A percentile compares a stretch with the other conserved stretches of the same genome.
phyloP scores from a whole-genome alignment of 2,113 vertebrate genomes.

The Rhinoderma darwinii region DNA sequence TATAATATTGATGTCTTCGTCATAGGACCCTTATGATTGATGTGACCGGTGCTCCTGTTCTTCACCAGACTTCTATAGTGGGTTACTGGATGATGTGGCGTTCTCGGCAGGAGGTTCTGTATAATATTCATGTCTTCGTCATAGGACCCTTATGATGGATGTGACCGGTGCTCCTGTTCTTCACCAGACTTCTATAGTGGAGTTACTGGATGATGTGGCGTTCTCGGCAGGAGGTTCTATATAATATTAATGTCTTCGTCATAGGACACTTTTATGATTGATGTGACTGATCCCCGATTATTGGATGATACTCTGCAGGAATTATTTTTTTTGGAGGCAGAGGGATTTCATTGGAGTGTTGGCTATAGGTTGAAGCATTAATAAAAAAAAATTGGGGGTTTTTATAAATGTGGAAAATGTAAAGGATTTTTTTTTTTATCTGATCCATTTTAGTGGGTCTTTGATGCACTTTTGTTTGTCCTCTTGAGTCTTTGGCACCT shows the following conservation, averaged over 20 bases:
- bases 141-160: neutral
- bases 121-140: too few species aligned
- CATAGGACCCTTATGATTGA: too few species aligned
- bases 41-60: too few species aligned
- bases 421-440: neutral
- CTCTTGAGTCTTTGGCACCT: neutral
- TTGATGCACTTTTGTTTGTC: neutral
- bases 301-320: too few species aligned
- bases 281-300: too few species aligned
- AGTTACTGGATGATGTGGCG: neutral
- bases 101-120: neutral
- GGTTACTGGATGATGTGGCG: neutral
- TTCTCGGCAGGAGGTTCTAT: neutral
- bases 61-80: accelerated
- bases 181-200: neutral
- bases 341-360: neutral
- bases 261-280: too few species aligned
- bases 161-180: neutral
- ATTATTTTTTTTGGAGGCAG: too few species aligned
- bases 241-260: too few species aligned
- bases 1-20: too few species aligned
- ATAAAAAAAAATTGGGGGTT: neutral
- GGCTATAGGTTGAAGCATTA: neutral
- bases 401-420: neutral
- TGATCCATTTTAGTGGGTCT: neutral